Evolutionary conservation across 2,888 invertebrate species (phyloP).

Genomic region (Anthrax anthrax): DNA sequence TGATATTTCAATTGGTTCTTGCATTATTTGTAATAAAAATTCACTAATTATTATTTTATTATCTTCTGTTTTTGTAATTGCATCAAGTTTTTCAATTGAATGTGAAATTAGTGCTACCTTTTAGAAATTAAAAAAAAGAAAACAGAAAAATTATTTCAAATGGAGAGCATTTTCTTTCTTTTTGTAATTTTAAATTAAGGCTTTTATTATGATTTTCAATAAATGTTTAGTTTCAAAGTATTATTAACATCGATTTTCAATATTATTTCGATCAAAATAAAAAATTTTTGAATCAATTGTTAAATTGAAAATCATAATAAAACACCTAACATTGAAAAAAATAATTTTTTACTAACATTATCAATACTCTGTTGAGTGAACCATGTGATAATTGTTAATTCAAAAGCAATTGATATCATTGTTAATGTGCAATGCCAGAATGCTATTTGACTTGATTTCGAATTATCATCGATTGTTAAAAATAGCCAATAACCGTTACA

Average conservation of each 20-base stretch:
- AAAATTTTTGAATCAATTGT: too few species aligned
- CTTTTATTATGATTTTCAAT: too few species aligned
- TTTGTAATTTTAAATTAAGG: too few species aligned
- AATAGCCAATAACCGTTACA: slow-evolving; percentile 26
- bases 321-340: slow-evolving; percentile 7
- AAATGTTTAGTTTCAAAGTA: too few species aligned
- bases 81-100: not conserved
- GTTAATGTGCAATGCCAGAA: slow-evolving; percentile 13
- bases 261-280: too few species aligned
- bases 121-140: too few species aligned
- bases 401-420: slow-evolving; percentile 16
- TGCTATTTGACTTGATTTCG: not conserved
- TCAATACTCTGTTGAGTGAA: slow-evolving; percentile 19
- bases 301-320: slow-evolving; percentile 1
- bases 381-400: slow-evolving; percentile 14
- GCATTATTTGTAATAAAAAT: slow-evolving; percentile 28
- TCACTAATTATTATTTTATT: slow-evolving; percentile 28
- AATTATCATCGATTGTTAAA: slow-evolving; percentile 11
- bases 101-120: too few species aligned
- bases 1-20: slow-evolving; percentile 27
- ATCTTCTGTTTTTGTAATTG: not conserved
- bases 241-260: too few species aligned
- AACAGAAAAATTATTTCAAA: too few species aligned
- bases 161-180: too few species aligned
- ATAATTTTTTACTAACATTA: slow-evolving; percentile 17